phyloP scores from a whole-genome alignment of 2,797 vertebrate genomes.

The Ptychadena robeensis region DNA sequence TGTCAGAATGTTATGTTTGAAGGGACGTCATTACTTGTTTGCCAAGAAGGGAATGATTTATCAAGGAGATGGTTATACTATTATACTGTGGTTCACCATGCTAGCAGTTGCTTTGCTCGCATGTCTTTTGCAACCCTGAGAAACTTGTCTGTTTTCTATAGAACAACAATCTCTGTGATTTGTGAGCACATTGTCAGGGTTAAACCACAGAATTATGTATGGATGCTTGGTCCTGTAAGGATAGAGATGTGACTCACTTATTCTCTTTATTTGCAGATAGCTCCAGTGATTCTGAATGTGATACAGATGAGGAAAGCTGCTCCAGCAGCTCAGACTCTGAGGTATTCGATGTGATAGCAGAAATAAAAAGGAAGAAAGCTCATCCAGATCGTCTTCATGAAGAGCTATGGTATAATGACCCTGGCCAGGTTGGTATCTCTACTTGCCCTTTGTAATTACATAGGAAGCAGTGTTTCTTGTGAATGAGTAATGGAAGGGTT shows the following conservation, averaged over 20 bases:
- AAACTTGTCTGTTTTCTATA: background rate
- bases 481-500: background rate
- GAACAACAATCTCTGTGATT: background rate
- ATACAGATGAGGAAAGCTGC: slow-evolving; percentile 92
- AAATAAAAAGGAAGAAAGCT: slow-evolving; percentile 97
- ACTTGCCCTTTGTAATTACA: background rate
- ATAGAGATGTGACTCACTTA: slow-evolving; percentile 36
- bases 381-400: slow-evolving; percentile 96
- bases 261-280: slow-evolving; percentile 74
- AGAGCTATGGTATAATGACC: slow-evolving; percentile 98
- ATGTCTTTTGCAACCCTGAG: background rate
- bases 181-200: slow-evolving; percentile 5
- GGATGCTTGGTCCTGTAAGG: background rate
- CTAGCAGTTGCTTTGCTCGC: background rate
- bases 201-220: slow-evolving; percentile 20
- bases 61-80: background rate
- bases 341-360: slow-evolving; percentile 95
- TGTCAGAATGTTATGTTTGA: background rate
- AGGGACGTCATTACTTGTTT: background rate
- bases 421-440: slow-evolving; percentile 83
- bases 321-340: slow-evolving; percentile 93
- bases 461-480: background rate
- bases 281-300: slow-evolving; percentile 93
- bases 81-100: background rate
- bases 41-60: background rate